Base-by-base conservation (phyloP, 1,140 invertebrate genomes). In the Protaetia brevitarsis region DNA sequence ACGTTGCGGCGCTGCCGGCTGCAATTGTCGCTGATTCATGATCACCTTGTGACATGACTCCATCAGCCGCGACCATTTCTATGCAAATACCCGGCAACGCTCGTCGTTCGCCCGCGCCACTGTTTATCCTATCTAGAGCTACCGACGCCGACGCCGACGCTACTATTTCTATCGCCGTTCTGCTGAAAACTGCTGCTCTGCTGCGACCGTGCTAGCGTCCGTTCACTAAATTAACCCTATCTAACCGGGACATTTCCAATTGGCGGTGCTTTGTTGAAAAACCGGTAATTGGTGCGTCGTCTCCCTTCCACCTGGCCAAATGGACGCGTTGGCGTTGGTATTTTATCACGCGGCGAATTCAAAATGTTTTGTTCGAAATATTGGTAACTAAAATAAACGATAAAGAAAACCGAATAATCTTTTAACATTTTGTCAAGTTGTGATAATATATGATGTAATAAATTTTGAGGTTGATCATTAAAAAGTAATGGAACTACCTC, bases 11-110 rank as follows among this genome's bases (percentile, higher is more conserved):
- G 59, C 28, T 36, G 30, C 30, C 28, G 30, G 23, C 63, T 36
- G 69, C 61, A 66, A 72, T 74, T 73, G 62, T 67, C 57, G 62
- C 73, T 75, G 74, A 75, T 75, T 75, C 74, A 75, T 72, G 73
- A 70, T 69, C 73, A 75, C 74, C 74, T 75, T 74, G 74, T 75
- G 74, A 75, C 74, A 74, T 67, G 74, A 68, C 72, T 75, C 73
- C 74, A 75, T 75, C 74, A 74, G 74, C 67, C 65, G 64, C 68
- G 66, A 30, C 68, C 71, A 74, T 75, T 74, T 75, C 74, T 74
- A 74, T 75, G 74, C 74, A 74, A 75, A 75, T 75, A 66, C 66
- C 29, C 56, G 37, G 30, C 29, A 31, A 29, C 37, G 26, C 56
- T 51, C 62, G 62, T 36, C 63, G 59, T 62, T 62, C 56, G 58